Conservation (phyloP, 2,888 invertebrate genomes). For the Mesorhabditis sp. region DNA sequence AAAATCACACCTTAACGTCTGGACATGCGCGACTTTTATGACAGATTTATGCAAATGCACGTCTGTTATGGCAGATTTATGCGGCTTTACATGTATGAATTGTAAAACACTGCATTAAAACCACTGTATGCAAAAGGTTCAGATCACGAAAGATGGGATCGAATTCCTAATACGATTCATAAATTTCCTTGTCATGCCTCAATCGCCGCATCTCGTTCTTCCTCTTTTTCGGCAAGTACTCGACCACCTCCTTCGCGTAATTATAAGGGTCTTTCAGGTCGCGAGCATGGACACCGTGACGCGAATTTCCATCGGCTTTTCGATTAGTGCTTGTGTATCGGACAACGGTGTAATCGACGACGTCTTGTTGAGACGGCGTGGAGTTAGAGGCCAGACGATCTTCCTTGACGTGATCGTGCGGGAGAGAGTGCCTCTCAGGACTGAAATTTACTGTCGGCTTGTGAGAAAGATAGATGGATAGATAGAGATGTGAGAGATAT, state of each 20-base stretch:
- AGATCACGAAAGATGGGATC: too few relatives aligned
- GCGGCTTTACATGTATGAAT: too few relatives aligned
- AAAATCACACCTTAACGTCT: too few relatives aligned
- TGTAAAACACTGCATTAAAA: too few relatives aligned
- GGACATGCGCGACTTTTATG: too few relatives aligned
- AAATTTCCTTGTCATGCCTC: neutral
- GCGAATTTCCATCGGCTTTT: neutral
- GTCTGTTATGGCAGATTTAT: too few relatives aligned
- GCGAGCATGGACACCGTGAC: neutral
- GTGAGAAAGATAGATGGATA: too few relatives aligned
- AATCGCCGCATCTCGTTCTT: neutral
- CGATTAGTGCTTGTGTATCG: neutral
- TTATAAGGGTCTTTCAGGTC: too few relatives aligned
- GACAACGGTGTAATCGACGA: neutral
- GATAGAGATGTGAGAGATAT: neutral
- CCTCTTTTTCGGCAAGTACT: slow-evolving; percentile 2
- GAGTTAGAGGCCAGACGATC: neutral
- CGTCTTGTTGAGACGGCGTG: neutral
- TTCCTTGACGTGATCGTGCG: neutral
- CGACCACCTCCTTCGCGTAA: neutral
- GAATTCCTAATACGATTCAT: neutral
- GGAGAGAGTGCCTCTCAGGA: neutral
- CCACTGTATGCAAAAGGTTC: too few relatives aligned
- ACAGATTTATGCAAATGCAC: too few relatives aligned
- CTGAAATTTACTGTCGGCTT: neutral